Base-by-base conservation (phyloP, 2,888 invertebrate genomes). In the Mayetiola destructor region DNA sequence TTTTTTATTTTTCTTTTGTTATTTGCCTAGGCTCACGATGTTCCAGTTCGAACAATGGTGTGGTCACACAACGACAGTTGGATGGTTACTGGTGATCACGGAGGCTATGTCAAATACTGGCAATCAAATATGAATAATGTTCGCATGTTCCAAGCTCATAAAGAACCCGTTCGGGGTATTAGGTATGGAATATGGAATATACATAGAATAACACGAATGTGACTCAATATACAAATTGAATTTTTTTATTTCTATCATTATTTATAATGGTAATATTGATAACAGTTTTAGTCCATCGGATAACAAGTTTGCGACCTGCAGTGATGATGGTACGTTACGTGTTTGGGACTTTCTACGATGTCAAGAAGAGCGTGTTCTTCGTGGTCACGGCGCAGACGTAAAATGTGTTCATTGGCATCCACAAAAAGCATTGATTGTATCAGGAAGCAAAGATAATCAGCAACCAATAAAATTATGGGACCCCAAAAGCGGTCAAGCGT, bases 91-190 rank as follows among this genome's bases (percentile, higher is more conserved):
- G 99, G 93, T 21, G 99, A 99, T 75, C 96, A 97, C 72, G 87
- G 88, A 56, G 99, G 99, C 60, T 99, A 91, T 72, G 93, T 99
- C 62, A 99, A 99, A 70, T 99, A 99, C 76, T 99, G 99, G 99
- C 99, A 99, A 79, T 93, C 95, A 65, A 99, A 99, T 76, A 99
- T 99, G 99, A 99, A 99, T 78, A 99, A 99, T 77, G 99, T 99
- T 59, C 97, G 99, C 81, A 97, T 99, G 95, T 99, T 94, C 79
- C 97, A 97, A 76, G 99, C 97, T 58, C 99, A 99, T 75, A 97
- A 99, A 82, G 99, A 99, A 80, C 92, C 99, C 63, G 88, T 99
- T 66, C 84, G 99, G 74, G 96, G 96, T 76, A 88, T 99, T 79
- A 90, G 90, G 91, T 92, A 85, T n/a, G n/a, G n/a, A n/a, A n/a